A percentile compares a stretch with the other conserved stretches of the same genome.
Conservation (phyloP, 2,113 vertebrate genomes). For the Jacana jacana region DNA sequence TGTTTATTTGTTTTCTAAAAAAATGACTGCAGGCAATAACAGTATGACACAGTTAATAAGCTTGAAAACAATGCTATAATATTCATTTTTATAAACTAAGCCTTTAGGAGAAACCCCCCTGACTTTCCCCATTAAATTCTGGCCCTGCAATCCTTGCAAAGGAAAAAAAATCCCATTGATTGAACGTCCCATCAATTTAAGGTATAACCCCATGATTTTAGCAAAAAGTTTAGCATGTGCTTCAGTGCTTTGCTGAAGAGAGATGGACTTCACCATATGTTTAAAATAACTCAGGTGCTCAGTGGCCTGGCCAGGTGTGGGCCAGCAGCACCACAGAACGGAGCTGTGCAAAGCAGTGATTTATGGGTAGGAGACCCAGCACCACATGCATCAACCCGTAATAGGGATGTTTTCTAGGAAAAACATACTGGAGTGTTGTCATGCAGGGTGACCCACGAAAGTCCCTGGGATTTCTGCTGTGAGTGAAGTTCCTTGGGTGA, state of each 20-base stretch:
- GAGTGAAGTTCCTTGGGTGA: neutral
- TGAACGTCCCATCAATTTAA: neutral
- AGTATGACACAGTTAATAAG: constrained; percentile 69
- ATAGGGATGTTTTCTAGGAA: neutral
- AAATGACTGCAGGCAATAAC: constrained; percentile 57
- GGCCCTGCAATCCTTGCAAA: neutral
- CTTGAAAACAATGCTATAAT: constrained; percentile 47
- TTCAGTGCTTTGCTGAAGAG: neutral
- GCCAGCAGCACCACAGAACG: neutral
- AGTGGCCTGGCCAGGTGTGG: neutral
- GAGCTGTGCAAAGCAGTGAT: neutral
- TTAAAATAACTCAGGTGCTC: neutral
- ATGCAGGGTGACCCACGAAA: neutral
- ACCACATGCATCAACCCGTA: rapidly evolving
- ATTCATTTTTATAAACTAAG: neutral
- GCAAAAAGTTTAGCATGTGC: neutral
- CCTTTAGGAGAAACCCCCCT: neutral
- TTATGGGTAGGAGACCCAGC: neutral
- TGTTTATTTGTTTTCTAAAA: constrained; percentile 70
- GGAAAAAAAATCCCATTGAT: neutral
- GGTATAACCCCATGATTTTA: neutral
- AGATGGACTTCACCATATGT: neutral
- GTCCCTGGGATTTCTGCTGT: neutral
- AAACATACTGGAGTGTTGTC: neutral
- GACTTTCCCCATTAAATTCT: neutral